Evolutionary conservation across 2,797 vertebrate species (phyloP), one percentile per base, ranked within the genome.

Genomic region (Clarias fuscus): DNA sequence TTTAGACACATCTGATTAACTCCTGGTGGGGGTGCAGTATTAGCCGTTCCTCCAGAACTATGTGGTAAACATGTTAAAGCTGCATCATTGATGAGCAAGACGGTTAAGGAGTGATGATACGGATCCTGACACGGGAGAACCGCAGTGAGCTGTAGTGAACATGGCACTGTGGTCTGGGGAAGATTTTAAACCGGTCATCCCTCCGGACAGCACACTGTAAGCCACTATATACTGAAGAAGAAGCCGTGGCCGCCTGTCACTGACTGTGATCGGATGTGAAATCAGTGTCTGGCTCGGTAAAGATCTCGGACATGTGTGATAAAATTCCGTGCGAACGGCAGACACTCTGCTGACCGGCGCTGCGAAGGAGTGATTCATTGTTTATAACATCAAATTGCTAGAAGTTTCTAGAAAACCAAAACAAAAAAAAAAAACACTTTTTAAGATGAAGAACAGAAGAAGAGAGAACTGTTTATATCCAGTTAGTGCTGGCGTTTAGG

Each of bases 301-400:
- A 67, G 72, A 84, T 62, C 61, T 15, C 40, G 24, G 59, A 59
- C 67, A 87, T 88, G 89, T 85, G 91, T 94, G 93, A 95, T 94
- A 93, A 93, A 95, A 95, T 93, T 90, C 92, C 88, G 92, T 94
- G 93, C 92, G 94, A 93, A 91, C 90, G 88, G 84, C 80, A 70
- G 76, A 81, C 62, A 68, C 82, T 85, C 73, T 58, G 84, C 76
- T 83, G 89, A 67, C 89, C 87, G 90, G 90, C 89, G 1, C 10
- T 56, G 65, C 15, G 27, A 33, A 70, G 33, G 18, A 22, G 56
- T 3, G 27, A 37, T 68, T 33, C 7, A 22, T 24, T 82, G 43
- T 70, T 33, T 56, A 14, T 14, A 56, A 43, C 64, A 43, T 80
- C 59, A 43, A n/a, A 79, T 18, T 24, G 33, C 7, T 30, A 37